Conservation (phyloP, 2,797 vertebrate species). For the Dicrostonyx torquatus region DNA sequence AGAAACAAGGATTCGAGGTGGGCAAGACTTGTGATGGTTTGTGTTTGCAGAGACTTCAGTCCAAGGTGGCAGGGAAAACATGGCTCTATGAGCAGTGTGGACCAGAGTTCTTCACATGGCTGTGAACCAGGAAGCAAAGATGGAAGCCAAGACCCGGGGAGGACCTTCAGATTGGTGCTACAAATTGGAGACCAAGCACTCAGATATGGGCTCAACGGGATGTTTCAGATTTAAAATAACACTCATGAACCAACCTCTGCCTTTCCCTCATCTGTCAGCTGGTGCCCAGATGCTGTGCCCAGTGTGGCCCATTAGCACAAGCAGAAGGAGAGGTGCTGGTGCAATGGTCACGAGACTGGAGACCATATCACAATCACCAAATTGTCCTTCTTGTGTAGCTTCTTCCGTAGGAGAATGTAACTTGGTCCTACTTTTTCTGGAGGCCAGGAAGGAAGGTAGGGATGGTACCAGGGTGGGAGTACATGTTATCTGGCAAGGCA, state of each 20-base stretch:
- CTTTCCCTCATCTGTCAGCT: neutral
- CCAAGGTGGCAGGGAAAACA: neutral
- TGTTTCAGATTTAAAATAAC: neutral
- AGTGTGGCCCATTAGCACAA: neutral
- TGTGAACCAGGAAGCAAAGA: neutral
- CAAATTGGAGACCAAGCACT: neutral
- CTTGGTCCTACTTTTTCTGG: neutral
- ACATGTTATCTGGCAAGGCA: neutral
- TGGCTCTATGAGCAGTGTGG: neutral
- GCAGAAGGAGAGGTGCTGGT: neutral
- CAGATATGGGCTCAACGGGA: too few species aligned
- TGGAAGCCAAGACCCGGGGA: neutral
- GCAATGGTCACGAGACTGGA: neutral
- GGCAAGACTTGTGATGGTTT: neutral
- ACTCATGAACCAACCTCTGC: neutral
- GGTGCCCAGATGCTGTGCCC: too few species aligned
- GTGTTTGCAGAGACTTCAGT: too few species aligned
- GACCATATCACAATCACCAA: neutral
- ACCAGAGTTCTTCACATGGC: too few species aligned
- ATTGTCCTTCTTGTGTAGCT: neutral
- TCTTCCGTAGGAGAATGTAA: neutral
- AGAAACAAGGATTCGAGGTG: neutral
- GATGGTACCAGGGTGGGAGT: neutral
- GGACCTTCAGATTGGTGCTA: neutral
- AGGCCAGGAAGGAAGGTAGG: neutral